Base-by-base conservation (phyloP, 2,888 invertebrate species). In the Synergus gifuensis region DNA sequence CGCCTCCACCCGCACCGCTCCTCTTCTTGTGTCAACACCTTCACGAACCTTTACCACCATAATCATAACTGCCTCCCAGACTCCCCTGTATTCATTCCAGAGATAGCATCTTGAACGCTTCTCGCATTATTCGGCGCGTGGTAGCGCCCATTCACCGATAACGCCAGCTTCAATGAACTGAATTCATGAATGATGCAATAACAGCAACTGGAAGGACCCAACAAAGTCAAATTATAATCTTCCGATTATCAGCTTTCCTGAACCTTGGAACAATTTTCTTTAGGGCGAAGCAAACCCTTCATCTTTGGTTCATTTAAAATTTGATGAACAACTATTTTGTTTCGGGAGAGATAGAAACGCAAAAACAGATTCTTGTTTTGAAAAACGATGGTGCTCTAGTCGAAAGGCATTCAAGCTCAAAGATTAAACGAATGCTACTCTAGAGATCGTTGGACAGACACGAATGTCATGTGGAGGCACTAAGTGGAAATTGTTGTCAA, bases 401-500 rank as follows among this genome's bases (percentile, higher is more conserved):
- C 73, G 12, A 73, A 73, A 54, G 54, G 54, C 54, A 73, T 73
- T 73, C 73, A 73, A 73, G 73, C 54, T 73, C 73, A 54, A 73
- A 73, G 73, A 73, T 73, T 73, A 73, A 73, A 73, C 73, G 73
- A 73, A 73, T 80, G 79, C 81, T 81, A 80, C 82, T 81, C 81
- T 62, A 81, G 84, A 78, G 82, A 81, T 83, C 77, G 81, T 84
- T 84, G 79, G 83, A 83, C 84, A 82, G 81, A 79, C 82, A 80
- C 49, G 82, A 82, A 81, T 87, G 88, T 89, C 90, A 87, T 88
- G 88, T 87, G 84, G 86, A 88, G 88, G 87, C 90, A 89, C 90
- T 91, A 91, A 91, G 91, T 91, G 91, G 91, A 91, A 91, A 91
- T 91, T 91, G 91, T 90, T 91, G 91, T 91, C 91, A 90, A 91